Evolutionary conservation across 2,113 vertebrate genomes (phyloP).

Genomic region (Tinamus guttatus): DNA sequence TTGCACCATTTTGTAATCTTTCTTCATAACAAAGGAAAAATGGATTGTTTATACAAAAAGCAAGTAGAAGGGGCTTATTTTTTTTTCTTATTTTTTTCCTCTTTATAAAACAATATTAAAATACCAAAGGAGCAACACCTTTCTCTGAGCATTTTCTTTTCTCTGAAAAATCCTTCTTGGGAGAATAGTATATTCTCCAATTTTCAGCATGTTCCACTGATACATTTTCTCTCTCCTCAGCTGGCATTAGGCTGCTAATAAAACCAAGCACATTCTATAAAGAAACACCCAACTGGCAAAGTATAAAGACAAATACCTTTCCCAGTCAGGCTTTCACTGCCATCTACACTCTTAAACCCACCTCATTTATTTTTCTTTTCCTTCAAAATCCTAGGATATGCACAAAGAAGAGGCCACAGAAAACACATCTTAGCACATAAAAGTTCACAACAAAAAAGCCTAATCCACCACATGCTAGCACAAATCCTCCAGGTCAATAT

Average conservation of each 20-base stretch:
- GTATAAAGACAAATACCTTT: neutral
- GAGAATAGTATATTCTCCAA: neutral
- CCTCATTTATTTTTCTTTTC: neutral
- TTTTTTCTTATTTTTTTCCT: neutral
- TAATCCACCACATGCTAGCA: neutral
- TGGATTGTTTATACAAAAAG: neutral
- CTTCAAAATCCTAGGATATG: neutral
- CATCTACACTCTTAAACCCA: neutral
- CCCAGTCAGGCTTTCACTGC: neutral
- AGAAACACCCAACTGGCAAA: neutral
- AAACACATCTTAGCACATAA: neutral
- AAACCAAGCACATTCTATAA: neutral
- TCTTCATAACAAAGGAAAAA: neutral
- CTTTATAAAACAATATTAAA: conserved; percentile 21
- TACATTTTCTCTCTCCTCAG: neutral
- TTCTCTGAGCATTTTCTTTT: neutral
- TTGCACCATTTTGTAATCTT: rapidly evolving
- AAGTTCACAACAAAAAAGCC: neutral
- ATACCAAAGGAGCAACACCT: neutral
- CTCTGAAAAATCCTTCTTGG: neutral
- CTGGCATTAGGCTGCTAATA: neutral
- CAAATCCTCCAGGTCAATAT: neutral
- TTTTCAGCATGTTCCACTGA: neutral
- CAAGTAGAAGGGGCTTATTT: neutral
- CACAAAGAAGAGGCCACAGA: neutral